Evolutionary conservation across 2,797 vertebrate genomes (phyloP).

Genomic region (Spinus pinus): DNA sequence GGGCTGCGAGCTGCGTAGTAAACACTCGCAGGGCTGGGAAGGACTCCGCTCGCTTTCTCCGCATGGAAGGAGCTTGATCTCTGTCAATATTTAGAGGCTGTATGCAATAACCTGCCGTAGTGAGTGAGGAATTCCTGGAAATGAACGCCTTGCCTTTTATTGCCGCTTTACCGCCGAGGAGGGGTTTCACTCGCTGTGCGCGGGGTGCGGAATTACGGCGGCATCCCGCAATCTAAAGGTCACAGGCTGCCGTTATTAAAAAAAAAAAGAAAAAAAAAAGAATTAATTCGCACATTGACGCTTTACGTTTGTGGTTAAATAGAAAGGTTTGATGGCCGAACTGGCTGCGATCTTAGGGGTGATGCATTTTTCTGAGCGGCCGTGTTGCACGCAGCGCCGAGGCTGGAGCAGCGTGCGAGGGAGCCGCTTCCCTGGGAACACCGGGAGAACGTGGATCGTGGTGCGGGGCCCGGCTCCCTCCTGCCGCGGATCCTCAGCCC

Average conservation of each 20-base stretch:
- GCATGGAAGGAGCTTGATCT: slow-evolving; percentile 6
- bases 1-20: slow-evolving; percentile 39
- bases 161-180: not conserved
- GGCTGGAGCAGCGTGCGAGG: not conserved
- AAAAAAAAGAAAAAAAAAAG: not conserved
- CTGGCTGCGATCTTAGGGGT: not conserved
- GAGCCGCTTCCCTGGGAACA: not conserved
- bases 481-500: not conserved
- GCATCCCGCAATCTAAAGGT: slow-evolving; percentile 29
- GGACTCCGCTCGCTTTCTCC: not conserved
- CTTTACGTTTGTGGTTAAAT: not conserved
- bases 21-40: slow-evolving; percentile 3
- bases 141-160: not conserved
- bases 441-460: not conserved
- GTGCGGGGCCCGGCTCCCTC: not conserved
- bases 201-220: not conserved
- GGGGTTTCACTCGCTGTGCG: not conserved
- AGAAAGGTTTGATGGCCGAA: not conserved
- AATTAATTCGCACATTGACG: no score
- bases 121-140: slow-evolving; percentile 30
- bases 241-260: not conserved
- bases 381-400: not conserved
- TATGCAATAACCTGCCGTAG: not conserved
- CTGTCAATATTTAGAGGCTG: slow-evolving; percentile 10
- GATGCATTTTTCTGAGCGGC: not conserved